phyloP scores from a whole-genome alignment of 2,797 vertebrate genomes.

The Sylvia borin region DNA sequence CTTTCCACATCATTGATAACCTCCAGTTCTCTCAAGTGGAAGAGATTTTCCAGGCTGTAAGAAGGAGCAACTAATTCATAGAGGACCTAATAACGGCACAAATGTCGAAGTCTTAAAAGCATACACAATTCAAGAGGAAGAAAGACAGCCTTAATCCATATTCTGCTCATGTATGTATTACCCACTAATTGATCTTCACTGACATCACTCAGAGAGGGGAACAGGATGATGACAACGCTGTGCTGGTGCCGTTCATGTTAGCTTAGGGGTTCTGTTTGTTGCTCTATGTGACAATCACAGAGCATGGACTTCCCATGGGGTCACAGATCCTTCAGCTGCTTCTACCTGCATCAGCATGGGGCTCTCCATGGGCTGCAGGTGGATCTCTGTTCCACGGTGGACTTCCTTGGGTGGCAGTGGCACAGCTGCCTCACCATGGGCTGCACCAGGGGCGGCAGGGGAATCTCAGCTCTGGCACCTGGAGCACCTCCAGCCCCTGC shows the following conservation, averaged over 20 bases:
- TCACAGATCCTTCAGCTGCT: neutral
- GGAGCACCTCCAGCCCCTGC: neutral
- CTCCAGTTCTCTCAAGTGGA: neutral
- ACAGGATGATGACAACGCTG: neutral
- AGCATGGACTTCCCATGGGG: rapidly evolving
- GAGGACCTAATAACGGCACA: neutral
- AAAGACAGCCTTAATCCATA: neutral
- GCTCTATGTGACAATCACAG: neutral
- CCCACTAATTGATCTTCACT: neutral
- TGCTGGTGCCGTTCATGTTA: neutral
- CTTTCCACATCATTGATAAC: neutral
- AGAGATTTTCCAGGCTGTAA: neutral
- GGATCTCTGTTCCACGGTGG: neutral
- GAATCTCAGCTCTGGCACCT: neutral
- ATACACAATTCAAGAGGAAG: neutral
- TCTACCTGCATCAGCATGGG: neutral
- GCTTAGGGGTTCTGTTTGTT: neutral
- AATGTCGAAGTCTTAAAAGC: neutral
- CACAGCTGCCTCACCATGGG: neutral
- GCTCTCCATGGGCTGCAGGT: neutral
- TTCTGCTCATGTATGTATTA: neutral
- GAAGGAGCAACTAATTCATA: neutral
- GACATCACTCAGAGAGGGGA: neutral
- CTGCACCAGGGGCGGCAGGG: rapidly evolving
- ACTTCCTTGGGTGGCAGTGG: neutral